Evolutionary conservation across 2,113 vertebrate species (phyloP).

Genomic region (Cebus imitator): DNA sequence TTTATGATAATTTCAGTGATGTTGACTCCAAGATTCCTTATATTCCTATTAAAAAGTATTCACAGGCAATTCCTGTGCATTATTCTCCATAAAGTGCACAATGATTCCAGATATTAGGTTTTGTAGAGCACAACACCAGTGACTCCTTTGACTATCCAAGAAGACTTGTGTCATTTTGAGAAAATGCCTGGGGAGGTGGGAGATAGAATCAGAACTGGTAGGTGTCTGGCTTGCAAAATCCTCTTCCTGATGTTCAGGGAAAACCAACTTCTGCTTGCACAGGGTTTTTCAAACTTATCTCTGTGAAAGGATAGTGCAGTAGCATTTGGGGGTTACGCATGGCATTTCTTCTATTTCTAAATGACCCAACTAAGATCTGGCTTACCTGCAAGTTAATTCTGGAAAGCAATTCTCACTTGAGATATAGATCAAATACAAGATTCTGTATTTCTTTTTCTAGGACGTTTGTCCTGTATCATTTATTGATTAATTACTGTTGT

Average conservation of each 20-base stretch:
- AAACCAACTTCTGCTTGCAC: too few relatives aligned
- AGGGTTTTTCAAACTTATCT: background rate
- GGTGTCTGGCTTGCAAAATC: background rate
- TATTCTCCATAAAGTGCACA: background rate
- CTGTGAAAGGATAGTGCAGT: background rate
- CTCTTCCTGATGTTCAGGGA: background rate
- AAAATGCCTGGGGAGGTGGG: rapidly evolving
- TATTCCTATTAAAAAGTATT: background rate
- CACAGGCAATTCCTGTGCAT: background rate
- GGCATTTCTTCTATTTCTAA: background rate
- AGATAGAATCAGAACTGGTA: rapidly evolving
- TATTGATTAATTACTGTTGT: background rate
- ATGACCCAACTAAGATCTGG: background rate
- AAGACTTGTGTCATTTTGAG: rapidly evolving
- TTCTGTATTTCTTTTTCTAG: background rate
- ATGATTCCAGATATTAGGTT: rapidly evolving
- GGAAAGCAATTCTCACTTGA: background rate
- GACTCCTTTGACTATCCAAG: background rate
- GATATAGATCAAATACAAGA: background rate
- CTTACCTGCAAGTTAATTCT: background rate
- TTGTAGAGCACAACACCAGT: background rate
- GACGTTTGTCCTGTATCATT: background rate
- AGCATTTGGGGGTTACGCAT: background rate
- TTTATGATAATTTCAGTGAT: background rate
- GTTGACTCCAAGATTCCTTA: background rate